A percentile compares a stretch with the other conserved stretches of the same genome.
These are phyloP conservation scores for Linepithema humile DNA, from an alignment of 1,140 invertebrate genomes.

Conservation along the genomic window DNA sequence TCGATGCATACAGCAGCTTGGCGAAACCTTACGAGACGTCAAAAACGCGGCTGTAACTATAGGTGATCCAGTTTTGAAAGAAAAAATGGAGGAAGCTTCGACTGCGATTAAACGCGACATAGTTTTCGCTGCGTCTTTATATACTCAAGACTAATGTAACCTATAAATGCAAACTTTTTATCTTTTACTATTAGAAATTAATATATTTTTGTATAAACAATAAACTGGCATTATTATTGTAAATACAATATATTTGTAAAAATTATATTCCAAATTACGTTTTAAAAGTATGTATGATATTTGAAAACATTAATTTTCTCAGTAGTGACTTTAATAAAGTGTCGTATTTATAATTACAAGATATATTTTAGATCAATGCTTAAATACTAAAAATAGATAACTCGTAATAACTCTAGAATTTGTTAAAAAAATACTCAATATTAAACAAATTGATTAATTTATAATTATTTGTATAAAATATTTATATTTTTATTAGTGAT, in stretches of 20 bases:
- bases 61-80: slow-evolving; percentile 94
- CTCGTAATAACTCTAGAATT: neutral
- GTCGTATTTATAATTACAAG: neutral
- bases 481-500: slow-evolving; percentile 35
- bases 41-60: slow-evolving; percentile 96
- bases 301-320: slow-evolving; percentile 13
- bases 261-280: slow-evolving; percentile 29
- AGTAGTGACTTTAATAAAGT: neutral
- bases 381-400: slow-evolving; percentile 1
- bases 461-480: slow-evolving; percentile 63
- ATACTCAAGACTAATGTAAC: slow-evolving; percentile 88
- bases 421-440: slow-evolving; percentile 24
- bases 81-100: slow-evolving; percentile 98
- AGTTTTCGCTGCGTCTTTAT: slow-evolving; percentile 98
- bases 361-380: slow-evolving; percentile 16
- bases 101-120: slow-evolving; percentile 98
- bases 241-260: slow-evolving; percentile 33
- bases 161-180: neutral
- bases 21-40: slow-evolving; percentile 96
- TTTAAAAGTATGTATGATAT: slow-evolving; percentile 16
- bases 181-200: slow-evolving; percentile 19
- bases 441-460: slow-evolving; percentile 56
- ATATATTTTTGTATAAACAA: slow-evolving; percentile 55
- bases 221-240: slow-evolving; percentile 7
- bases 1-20: slow-evolving; percentile 97